Base-by-base conservation (phyloP, 37 sponge, comb jelly and placozoan species). In the Aplysina aerophoba region DNA sequence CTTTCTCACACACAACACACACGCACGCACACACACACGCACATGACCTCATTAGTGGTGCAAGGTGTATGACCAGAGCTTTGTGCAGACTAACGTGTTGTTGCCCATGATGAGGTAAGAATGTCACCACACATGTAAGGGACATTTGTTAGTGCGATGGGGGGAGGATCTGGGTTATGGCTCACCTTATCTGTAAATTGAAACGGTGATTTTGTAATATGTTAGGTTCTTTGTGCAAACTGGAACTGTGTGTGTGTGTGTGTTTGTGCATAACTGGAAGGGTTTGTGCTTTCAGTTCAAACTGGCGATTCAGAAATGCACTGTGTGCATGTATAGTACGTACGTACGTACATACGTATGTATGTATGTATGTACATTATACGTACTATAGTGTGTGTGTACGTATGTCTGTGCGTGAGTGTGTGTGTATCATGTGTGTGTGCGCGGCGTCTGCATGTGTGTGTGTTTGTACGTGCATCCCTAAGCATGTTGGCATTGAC, bases 41-140 rank as follows among this genome's bases (percentile, higher is more conserved):
- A n/a, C n/a, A n/a, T n/a, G n/a, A n/a, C 60, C 55, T 24, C 64
- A 53, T 24, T 25, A 75, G 78, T 75, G 78, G 78, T 75, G 44
- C 78, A 75, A 75, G 53, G 78, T 75, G 4, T 95, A 95, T 73
- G 96, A 95, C 53, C 16, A 38, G 20, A 61, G 59, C 13, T 95
- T 91, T 83, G 88, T 95, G 21, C 86, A 83, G 56, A 62, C 79
- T 20, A 57, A 85, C 35, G 25, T 85, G 17, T n/a, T 81, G 37
- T 31, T 62, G 17, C 82, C 82, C 35, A 81, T 81, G 82, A 37
- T 81, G 65, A 81, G 65, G 82, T 81, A 4, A 59, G 82, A 20
- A 14, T 60, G 8, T 44, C n/a, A n/a, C n/a, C n/a, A 44, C 50
- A 44, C 3, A 44, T 44, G 50, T n/a, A n/a, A n/a, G n/a, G n/a